These are phyloP conservation scores for Colletes gigas DNA, from an alignment of 1,140 invertebrate species.

Conservation along the genomic window DNA sequence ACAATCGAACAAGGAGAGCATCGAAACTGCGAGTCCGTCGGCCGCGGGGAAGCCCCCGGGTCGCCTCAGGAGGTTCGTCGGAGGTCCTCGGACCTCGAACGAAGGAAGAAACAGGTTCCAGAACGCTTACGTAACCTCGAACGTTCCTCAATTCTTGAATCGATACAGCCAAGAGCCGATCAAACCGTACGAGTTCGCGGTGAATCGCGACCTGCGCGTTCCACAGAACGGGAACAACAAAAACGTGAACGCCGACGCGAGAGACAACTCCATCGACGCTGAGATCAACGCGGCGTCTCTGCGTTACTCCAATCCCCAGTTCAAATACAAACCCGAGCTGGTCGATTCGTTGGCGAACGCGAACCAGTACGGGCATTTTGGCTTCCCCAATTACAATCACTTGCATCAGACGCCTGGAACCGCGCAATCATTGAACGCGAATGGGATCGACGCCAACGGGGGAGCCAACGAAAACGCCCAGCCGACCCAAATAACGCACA, in stretches of 20 bases:
- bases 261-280: constrained; percentile 5
- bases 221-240: too few species aligned
- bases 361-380: background rate
- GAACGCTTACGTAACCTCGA: background rate
- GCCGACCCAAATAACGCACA: background rate
- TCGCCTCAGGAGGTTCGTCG: background rate
- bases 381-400: background rate
- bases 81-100: background rate
- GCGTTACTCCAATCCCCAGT: background rate
- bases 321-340: background rate
- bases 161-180: background rate
- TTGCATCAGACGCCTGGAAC: background rate
- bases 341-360: background rate
- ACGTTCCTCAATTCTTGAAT: background rate
- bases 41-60: background rate
- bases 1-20: background rate
- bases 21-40: too few species aligned
- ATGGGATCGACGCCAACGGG: background rate
- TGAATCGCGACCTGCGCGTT: background rate
- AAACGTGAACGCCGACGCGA: background rate
- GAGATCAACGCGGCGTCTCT: constrained; percentile 1
- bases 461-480: background rate
- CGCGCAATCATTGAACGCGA: background rate
- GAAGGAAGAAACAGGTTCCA: background rate
- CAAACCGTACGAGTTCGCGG: background rate